Evolutionary conservation across 2,113 vertebrate genomes (phyloP).

Genomic region (Australoheros scitulus): DNA sequence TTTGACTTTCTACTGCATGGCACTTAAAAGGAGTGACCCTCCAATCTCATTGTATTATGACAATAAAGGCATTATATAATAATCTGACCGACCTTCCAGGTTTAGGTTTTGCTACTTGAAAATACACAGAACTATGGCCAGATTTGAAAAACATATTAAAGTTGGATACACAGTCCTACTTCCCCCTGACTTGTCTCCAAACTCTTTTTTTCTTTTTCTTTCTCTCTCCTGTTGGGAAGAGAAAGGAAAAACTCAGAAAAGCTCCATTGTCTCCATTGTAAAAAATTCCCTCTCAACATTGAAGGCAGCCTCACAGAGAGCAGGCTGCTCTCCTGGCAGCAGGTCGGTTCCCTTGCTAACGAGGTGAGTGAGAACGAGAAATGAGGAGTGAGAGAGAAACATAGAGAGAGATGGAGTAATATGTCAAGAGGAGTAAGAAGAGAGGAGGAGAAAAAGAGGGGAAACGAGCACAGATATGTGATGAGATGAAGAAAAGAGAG

Average conservation of each 20-base stretch:
- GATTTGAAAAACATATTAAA: background rate
- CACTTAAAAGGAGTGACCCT: too few species aligned
- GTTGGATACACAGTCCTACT: background rate
- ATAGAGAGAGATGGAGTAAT: background rate
- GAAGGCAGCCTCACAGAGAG: slow-evolving; percentile 9
- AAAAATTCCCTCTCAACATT: slow-evolving; percentile 22
- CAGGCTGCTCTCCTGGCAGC: slow-evolving; percentile 29
- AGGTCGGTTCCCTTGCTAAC: slow-evolving; percentile 5
- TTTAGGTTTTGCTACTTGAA: background rate
- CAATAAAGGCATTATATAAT: background rate
- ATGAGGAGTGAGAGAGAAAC: background rate
- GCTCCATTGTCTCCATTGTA: background rate
- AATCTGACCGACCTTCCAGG: background rate
- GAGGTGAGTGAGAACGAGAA: background rate
- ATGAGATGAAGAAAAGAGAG: slow-evolving; percentile 17
- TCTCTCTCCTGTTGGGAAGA: background rate
- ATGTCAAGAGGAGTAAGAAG: slow-evolving; percentile 16
- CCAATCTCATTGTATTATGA: too few species aligned
- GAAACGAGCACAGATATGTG: background rate
- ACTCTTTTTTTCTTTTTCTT: background rate
- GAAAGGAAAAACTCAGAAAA: background rate
- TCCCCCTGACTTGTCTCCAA: slow-evolving; percentile 8
- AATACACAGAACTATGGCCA: background rate
- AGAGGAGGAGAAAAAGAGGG: background rate
- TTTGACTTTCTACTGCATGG: too few species aligned